These are phyloP conservation scores for Puma concolor DNA, from an alignment of 2,113 vertebrate genomes.

Conservation along the genomic window DNA sequence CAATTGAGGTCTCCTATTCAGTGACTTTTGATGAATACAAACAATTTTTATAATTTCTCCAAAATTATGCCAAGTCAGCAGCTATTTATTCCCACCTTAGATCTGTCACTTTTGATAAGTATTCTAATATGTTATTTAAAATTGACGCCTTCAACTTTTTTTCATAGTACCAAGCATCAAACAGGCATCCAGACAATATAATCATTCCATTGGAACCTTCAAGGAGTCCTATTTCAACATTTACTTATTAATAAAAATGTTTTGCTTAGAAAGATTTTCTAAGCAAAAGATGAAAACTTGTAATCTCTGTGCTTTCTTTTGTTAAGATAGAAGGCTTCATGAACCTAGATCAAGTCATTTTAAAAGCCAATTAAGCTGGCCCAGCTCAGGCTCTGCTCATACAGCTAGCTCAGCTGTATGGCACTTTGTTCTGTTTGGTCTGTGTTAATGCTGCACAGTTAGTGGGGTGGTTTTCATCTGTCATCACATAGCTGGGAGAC, in stretches of 20 bases:
- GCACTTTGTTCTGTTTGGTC: background rate
- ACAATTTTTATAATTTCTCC: background rate
- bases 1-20: background rate
- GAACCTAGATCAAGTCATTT: background rate
- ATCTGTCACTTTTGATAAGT: background rate
- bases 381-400: background rate
- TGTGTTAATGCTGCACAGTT: background rate
- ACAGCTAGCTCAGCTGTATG: background rate
- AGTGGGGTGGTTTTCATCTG: background rate
- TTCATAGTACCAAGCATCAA: background rate
- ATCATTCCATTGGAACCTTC: background rate
- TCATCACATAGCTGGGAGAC: background rate
- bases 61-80: background rate
- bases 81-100: background rate
- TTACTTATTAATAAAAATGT: too few relatives aligned
- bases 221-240: background rate
- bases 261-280: background rate
- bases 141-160: background rate
- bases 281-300: background rate
- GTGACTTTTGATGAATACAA: background rate
- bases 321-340: background rate
- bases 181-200: background rate
- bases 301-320: background rate
- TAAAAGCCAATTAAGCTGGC: background rate
- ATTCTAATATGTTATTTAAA: conserved; percentile 28